A percentile compares a stretch with the other conserved stretches of the same genome.
Conservation (phyloP, 1,140 invertebrate species). For the Wiebesia pumilae region DNA sequence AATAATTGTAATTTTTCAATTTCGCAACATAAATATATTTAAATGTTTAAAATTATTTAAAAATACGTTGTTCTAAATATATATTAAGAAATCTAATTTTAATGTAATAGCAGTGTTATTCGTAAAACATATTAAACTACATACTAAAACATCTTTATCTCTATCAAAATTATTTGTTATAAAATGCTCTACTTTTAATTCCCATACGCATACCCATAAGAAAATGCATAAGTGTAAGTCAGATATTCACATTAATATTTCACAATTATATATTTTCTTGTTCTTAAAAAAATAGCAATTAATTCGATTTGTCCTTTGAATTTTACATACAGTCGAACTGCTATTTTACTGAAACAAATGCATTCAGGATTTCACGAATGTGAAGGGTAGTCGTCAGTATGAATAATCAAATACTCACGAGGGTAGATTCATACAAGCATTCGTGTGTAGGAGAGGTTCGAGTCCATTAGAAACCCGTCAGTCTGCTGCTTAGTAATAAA, state of each 20-base stretch:
- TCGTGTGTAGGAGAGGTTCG: constrained; percentile 48
- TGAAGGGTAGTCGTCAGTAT: constrained; percentile 34
- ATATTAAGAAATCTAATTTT: too few relatives aligned
- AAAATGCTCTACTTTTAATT: too few relatives aligned
- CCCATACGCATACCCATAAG: too few relatives aligned
- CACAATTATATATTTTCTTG: neutral
- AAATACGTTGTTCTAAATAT: too few relatives aligned
- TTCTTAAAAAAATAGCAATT: neutral
- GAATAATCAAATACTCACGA: constrained; percentile 48
- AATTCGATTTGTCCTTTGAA: neutral
- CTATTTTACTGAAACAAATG: constrained; percentile 30
- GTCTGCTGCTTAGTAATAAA: constrained; percentile 20
- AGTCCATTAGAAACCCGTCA: constrained; percentile 46
- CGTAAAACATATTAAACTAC: too few relatives aligned
- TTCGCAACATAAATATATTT: too few relatives aligned
- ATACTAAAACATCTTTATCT: too few relatives aligned
- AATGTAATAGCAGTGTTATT: too few relatives aligned
- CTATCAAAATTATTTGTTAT: too few relatives aligned
- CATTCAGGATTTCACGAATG: constrained; percentile 31
- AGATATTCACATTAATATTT: neutral
- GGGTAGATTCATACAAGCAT: constrained; percentile 43
- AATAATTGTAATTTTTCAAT: too few relatives aligned
- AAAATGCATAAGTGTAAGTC: neutral
- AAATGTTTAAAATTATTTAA: too few relatives aligned
- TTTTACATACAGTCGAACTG: neutral